Evolutionary conservation across 2,888 invertebrate species (phyloP).

Genomic region (Junonia oenone): DNA sequence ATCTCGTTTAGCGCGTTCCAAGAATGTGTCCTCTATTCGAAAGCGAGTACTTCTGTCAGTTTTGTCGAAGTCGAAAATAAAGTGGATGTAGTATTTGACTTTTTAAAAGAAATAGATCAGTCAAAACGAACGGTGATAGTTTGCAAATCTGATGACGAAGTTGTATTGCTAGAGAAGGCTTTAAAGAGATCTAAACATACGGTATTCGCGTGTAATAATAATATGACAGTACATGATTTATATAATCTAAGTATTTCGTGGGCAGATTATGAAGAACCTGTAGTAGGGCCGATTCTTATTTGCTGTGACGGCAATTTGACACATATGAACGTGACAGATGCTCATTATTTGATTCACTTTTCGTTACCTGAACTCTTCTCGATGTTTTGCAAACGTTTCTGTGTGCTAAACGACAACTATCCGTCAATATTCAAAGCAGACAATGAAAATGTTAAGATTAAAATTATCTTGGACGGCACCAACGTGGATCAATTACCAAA

Average conservation of each 20-base stretch:
- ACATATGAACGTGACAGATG: constrained; percentile 82
- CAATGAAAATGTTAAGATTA: constrained; percentile 52
- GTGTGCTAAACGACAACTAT: constrained; percentile 82
- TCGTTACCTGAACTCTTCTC: constrained; percentile 83
- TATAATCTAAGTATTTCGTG: constrained; percentile 57
- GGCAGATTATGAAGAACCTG: constrained; percentile 57
- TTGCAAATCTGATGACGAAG: constrained; percentile 79
- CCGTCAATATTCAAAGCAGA: constrained; percentile 51
- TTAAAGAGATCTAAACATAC: constrained; percentile 40
- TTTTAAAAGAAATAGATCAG: constrained; percentile 63
- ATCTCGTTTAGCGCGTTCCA: constrained; percentile 85
- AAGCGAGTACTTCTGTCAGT: constrained; percentile 56
- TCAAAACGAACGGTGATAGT: constrained; percentile 81
- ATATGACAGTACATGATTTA: constrained; percentile 59
- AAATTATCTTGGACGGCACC: constrained; percentile 80
- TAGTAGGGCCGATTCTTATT: constrained; percentile 76
- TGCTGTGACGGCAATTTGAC: constrained; percentile 84
- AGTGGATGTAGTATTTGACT: constrained; percentile 58
- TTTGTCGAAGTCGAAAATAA: constrained; percentile 64
- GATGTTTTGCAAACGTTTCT: constrained; percentile 84
- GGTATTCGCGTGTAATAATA: constrained; percentile 51
- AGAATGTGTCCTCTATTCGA: constrained; percentile 87
- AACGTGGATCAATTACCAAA: constrained; percentile 81
- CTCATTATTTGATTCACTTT: constrained; percentile 84
- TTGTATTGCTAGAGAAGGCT: constrained; percentile 53